Evolutionary conservation across 2,797 vertebrate species (phyloP).

Genomic region (Petrocephalus sullivani): DNA sequence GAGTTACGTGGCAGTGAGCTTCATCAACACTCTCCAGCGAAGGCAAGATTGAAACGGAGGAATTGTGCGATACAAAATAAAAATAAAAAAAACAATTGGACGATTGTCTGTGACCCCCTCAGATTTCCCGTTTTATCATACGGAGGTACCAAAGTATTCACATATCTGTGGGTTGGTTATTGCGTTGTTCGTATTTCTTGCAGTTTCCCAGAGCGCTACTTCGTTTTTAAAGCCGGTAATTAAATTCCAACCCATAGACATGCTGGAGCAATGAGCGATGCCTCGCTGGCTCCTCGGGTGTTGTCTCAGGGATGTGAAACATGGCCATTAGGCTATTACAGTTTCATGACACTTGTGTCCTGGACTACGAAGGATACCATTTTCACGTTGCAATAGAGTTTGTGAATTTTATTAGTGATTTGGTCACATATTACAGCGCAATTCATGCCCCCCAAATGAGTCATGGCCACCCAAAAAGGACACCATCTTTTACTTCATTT

Average conservation of each 20-base stretch:
- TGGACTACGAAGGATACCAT: not conserved
- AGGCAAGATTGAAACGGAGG: not conserved
- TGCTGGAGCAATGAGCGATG: not conserved
- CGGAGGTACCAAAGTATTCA: too few relatives aligned
- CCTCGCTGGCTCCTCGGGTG: not conserved
- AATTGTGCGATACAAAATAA: too few relatives aligned
- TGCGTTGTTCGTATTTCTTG: not conserved
- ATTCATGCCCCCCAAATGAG: not conserved
- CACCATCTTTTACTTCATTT: not conserved
- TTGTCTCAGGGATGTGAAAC: not conserved
- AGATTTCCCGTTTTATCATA: too few relatives aligned
- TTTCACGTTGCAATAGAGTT: not conserved
- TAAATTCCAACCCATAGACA: conserved; percentile 4
- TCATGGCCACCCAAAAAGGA: not conserved
- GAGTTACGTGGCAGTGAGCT: not conserved
- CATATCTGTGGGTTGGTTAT: too few relatives aligned
- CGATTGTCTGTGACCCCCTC: too few relatives aligned
- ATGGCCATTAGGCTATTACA: not conserved
- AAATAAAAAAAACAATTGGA: too few relatives aligned
- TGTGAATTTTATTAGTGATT: not conserved
- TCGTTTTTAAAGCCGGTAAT: not conserved
- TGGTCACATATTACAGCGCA: not conserved
- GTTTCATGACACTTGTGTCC: not conserved
- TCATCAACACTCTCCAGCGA: not conserved
- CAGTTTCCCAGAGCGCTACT: not conserved